phyloP scores from a whole-genome alignment of 2,113 vertebrate species.

The Barbus barbus region DNA sequence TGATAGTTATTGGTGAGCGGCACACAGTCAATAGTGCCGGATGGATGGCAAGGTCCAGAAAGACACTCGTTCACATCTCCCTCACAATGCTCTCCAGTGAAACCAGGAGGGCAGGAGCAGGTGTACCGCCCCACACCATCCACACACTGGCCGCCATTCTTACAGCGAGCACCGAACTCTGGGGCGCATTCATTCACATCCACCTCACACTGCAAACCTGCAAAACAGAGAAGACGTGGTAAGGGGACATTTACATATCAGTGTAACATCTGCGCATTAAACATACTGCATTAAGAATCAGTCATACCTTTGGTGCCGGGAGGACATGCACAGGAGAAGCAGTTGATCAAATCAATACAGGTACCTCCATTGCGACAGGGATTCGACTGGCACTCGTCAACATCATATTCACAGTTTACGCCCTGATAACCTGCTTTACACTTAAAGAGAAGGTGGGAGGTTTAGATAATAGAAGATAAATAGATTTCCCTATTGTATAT shows the following conservation, averaged over 20 bases:
- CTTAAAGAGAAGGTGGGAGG: conserved; percentile 40
- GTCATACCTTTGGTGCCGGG: conserved; percentile 86
- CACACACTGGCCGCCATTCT: conserved; percentile 86
- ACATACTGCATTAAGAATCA: background rate
- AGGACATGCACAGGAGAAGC: conserved; percentile 87
- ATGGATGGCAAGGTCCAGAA: conserved; percentile 81
- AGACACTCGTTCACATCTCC: conserved; percentile 93
- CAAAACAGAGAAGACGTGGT: background rate
- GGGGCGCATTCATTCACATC: conserved; percentile 85
- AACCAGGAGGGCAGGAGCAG: conserved; percentile 85
- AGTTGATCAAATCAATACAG: conserved; percentile 89
- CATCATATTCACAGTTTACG: conserved; percentile 80
- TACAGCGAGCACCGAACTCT: conserved; percentile 76
- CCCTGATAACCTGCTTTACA: conserved; percentile 77
- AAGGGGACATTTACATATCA: background rate
- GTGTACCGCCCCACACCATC: conserved; percentile 86
- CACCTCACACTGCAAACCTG: conserved; percentile 85
- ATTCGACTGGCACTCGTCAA: conserved; percentile 60
- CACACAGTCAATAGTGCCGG: conserved; percentile 88
- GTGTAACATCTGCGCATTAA: background rate
- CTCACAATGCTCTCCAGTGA: conserved; percentile 87
- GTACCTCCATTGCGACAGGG: conserved; percentile 90
- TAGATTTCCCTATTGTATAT: background rate
- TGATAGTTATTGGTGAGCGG: conserved; percentile 85
- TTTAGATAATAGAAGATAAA: background rate